These are phyloP conservation scores for Hylaeus volcanicus DNA, from an alignment of 1,140 invertebrate genomes.

Conservation along the genomic window DNA sequence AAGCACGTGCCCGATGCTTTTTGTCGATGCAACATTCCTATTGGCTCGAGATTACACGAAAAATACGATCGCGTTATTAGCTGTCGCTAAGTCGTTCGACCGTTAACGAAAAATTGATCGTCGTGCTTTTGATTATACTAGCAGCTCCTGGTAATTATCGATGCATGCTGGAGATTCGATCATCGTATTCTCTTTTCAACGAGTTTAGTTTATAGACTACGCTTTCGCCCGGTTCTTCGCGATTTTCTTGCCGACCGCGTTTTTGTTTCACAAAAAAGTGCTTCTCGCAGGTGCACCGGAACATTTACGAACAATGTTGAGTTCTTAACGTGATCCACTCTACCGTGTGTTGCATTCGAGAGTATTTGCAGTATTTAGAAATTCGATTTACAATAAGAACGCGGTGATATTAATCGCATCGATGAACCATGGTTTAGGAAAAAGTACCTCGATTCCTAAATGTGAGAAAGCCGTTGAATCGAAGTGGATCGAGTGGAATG, in stretches of 20 bases:
- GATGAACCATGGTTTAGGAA: too few relatives aligned
- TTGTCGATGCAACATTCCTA: conserved; percentile 54
- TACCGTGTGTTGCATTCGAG: too few relatives aligned
- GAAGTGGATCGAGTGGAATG: too few relatives aligned
- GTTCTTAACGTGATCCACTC: too few relatives aligned
- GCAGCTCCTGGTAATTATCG: background rate
- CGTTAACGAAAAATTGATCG: background rate
- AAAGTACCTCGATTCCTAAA: too few relatives aligned
- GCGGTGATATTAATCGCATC: too few relatives aligned
- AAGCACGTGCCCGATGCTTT: conserved; percentile 61
- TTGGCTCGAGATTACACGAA: conserved; percentile 21
- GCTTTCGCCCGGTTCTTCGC: background rate
- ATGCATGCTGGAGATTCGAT: background rate
- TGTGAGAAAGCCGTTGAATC: too few relatives aligned
- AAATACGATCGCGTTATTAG: conserved; percentile 45
- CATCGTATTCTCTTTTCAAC: background rate
- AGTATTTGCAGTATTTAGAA: too few relatives aligned
- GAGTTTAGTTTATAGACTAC: background rate
- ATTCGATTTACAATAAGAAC: too few relatives aligned
- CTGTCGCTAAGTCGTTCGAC: conserved; percentile 21
- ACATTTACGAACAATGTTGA: too few relatives aligned
- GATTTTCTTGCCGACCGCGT: too few relatives aligned
- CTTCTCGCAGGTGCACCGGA: too few relatives aligned
- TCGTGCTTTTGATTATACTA: background rate
- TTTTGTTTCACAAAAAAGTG: background rate